Evolutionary conservation across 1,140 invertebrate genomes (phyloP).

Genomic region (Eciton burchellii): DNA sequence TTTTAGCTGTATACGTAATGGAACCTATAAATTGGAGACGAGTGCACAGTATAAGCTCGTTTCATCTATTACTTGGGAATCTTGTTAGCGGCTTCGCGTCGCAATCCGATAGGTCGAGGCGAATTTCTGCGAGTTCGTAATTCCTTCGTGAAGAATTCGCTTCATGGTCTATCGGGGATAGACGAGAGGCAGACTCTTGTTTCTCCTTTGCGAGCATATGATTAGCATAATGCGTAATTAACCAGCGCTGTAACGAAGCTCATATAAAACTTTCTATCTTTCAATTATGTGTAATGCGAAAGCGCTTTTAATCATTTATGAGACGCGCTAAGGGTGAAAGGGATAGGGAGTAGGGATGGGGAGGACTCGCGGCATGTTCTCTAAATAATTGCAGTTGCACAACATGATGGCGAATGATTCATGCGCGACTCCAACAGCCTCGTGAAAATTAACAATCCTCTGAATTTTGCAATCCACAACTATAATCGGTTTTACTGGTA

Average conservation of each 20-base stretch:
- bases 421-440: constrained; percentile 35
- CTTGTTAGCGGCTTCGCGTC: constrained; percentile 54
- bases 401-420: constrained; percentile 37
- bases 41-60: constrained; percentile 51
- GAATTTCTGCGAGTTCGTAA: neutral
- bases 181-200: neutral
- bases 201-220: constrained; percentile 10
- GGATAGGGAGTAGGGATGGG: no score
- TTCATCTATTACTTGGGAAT: constrained; percentile 46
- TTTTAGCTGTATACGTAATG: neutral
- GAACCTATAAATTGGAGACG: neutral
- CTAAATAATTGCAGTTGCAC: constrained; percentile 48
- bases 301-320: constrained; percentile 53
- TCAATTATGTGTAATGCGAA: constrained; percentile 59
- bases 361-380: constrained; percentile 14
- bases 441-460: constrained; percentile 16
- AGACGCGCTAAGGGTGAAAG: no score
- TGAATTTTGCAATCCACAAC: constrained; percentile 36
- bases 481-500: constrained; percentile 12
- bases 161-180: neutral
- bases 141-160: neutral
- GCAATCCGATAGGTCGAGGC: constrained; percentile 23
- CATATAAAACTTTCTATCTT: constrained; percentile 47
- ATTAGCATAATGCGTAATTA: constrained; percentile 40
- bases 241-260: constrained; percentile 40